Evolutionary conservation across 2,113 vertebrate species (phyloP).

Genomic region (Pseudorhombus dupliciocellatus): DNA sequence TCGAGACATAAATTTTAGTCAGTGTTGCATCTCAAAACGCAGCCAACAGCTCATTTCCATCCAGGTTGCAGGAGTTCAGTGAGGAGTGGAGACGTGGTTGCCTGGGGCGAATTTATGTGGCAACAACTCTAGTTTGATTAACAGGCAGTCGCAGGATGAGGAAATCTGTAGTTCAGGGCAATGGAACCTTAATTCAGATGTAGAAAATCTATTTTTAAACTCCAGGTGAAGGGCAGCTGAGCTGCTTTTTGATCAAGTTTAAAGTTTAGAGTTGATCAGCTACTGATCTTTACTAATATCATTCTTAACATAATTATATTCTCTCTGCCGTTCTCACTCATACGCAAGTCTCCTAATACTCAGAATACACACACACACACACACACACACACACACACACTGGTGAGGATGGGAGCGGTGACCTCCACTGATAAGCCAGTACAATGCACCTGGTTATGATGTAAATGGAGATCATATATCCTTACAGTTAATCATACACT

Average conservation of each 20-base stretch:
- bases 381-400: not conserved
- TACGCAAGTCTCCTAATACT: not conserved
- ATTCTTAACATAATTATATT: not conserved
- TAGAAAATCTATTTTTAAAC: too few relatives aligned
- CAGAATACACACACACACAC: not conserved
- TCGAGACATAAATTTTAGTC: slow-evolving; percentile 32
- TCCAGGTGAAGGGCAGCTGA: too few relatives aligned
- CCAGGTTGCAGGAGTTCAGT: slow-evolving; percentile 34
- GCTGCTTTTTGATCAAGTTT: too few relatives aligned
- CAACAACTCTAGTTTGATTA: not conserved
- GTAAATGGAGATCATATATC: slow-evolving; percentile 62
- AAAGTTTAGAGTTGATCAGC: too few relatives aligned
- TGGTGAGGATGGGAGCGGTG: slow-evolving; percentile 38
- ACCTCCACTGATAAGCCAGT: slow-evolving; percentile 52
- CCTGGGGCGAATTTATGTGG: slow-evolving; percentile 30
- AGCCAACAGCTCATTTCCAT: slow-evolving; percentile 11
- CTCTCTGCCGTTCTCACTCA: not conserved
- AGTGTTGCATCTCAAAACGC: slow-evolving; percentile 14
- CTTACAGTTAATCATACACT: slow-evolving; percentile 66
- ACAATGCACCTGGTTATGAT: slow-evolving; percentile 67
- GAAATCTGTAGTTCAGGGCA: too few relatives aligned
- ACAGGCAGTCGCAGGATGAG: not conserved
- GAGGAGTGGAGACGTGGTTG: slow-evolving; percentile 25
- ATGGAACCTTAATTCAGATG: too few relatives aligned
- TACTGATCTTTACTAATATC: not conserved